Percentiles rank a stretch among this genome's conserved stretches.
phyloP scores from a whole-genome alignment of 1,140 invertebrate genomes.

The Ruditapes philippinarum region DNA sequence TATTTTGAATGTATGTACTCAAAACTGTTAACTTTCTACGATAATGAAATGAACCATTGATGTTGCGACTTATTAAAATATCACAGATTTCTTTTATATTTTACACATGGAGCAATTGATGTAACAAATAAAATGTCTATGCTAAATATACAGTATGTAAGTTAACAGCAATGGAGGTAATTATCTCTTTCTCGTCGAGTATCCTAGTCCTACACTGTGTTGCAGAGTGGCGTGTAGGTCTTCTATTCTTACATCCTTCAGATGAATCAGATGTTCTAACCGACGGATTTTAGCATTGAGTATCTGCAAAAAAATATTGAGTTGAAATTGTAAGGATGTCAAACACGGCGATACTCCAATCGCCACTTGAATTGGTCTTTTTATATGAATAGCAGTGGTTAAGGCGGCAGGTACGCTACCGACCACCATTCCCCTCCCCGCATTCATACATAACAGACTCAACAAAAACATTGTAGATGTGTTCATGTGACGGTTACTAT shows the following conservation, averaged over 20 bases:
- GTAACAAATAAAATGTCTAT: not conserved
- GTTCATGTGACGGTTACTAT: too few relatives aligned
- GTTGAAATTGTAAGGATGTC: too few relatives aligned
- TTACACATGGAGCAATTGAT: not conserved
- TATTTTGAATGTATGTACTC: too few relatives aligned
- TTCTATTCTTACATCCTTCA: constrained; percentile 85
- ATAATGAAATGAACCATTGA: too few relatives aligned
- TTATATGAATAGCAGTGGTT: too few relatives aligned
- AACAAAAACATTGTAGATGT: too few relatives aligned
- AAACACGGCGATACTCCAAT: too few relatives aligned
- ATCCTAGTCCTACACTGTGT: constrained; percentile 29
- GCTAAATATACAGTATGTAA: constrained; percentile 26
- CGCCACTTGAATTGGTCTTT: too few relatives aligned
- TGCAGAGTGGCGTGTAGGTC: constrained; percentile 78
- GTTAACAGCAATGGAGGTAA: not conserved
- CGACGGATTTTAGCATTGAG: constrained; percentile 83
- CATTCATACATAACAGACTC: too few relatives aligned
- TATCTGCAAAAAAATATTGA: constrained; percentile 83
- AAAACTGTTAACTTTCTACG: too few relatives aligned
- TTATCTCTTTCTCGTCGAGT: constrained; percentile 66
- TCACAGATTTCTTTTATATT: constrained; percentile 16
- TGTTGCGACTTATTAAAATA: not conserved
- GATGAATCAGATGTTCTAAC: constrained; percentile 84
- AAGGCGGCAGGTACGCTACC: too few relatives aligned
- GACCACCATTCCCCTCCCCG: too few relatives aligned